phyloP scores from a whole-genome alignment of 2,888 invertebrate species.

The Drosophila differens region DNA sequence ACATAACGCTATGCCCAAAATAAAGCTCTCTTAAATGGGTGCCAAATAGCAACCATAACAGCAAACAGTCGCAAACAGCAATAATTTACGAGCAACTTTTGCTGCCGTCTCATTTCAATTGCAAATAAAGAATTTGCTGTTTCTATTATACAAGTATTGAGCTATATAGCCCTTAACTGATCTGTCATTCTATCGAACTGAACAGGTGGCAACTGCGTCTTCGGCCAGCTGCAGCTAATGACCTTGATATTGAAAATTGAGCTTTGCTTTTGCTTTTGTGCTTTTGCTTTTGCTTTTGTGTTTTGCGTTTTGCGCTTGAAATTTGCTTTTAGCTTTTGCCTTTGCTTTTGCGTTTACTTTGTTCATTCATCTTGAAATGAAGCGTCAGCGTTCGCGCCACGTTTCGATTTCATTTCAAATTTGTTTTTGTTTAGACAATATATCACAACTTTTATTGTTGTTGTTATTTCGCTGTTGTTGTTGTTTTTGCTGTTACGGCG shows the following conservation, averaged over 20 bases:
- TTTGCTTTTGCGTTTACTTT: conserved; percentile 50
- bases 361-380: conserved; percentile 65
- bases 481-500: conserved; percentile 48
- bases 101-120: conserved; percentile 61
- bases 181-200: conserved; percentile 17
- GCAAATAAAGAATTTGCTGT: conserved; percentile 46
- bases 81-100: conserved; percentile 31
- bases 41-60: conserved; percentile 39
- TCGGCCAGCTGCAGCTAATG: conserved; percentile 70
- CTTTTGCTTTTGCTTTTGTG: conserved; percentile 25
- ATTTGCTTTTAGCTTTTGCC: conserved; percentile 6
- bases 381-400: conserved; percentile 41
- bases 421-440: conserved; percentile 73
- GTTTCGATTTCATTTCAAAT: conserved; percentile 72
- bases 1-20: conserved; percentile 40
- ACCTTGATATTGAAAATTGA: conserved; percentile 83
- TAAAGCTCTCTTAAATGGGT: conserved; percentile 44
- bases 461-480: conserved; percentile 20
- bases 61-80: conserved; percentile 9
- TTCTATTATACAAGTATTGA: conserved; percentile 39
- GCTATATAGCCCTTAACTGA: conserved; percentile 8
- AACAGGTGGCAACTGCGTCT: conserved; percentile 59
- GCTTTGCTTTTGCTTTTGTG: conserved; percentile 38
- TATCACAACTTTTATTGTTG: conserved; percentile 57
- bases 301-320: conserved; percentile 1